Conservation (phyloP, 2,888 invertebrate species). For the Sisyra nigra region DNA sequence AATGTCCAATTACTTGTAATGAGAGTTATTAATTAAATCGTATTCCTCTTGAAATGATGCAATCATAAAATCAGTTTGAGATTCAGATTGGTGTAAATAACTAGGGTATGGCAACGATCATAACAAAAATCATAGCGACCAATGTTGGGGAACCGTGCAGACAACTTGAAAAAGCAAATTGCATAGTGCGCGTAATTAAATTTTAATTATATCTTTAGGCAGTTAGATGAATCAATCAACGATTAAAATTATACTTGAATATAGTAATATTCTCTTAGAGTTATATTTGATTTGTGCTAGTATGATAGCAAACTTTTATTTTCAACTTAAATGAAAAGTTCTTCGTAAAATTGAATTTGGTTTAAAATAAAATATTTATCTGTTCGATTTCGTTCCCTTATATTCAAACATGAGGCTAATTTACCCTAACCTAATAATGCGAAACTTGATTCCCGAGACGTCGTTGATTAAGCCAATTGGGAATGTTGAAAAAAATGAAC, state of each 20-base stretch:
- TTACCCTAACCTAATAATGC: slow-evolving; percentile 15
- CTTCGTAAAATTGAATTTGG: neutral
- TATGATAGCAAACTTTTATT: no score
- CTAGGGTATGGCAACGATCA: no score
- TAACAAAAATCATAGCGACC: no score
- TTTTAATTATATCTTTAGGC: slow-evolving; percentile 9
- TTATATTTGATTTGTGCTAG: neutral
- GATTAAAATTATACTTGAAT: neutral
- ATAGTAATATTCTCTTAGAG: neutral
- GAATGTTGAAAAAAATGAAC: slow-evolving; percentile 7
- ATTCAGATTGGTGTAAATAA: no score
- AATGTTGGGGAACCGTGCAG: no score
- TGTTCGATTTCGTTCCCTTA: neutral
- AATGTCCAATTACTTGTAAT: no score
- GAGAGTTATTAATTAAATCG: no score
- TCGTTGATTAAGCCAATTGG: slow-evolving; percentile 16
- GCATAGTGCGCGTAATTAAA: slow-evolving; percentile 6
- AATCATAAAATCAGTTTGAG: no score
- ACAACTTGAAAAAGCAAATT: no score
- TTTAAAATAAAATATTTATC: neutral
- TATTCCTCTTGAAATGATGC: no score
- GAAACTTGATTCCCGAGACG: slow-evolving; percentile 14
- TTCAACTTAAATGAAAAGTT: no score
- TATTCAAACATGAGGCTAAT: slow-evolving; percentile 10
- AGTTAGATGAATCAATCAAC: slow-evolving; percentile 8